Evolutionary conservation across 2,888 invertebrate species (phyloP), one percentile per base, ranked within the genome.

Genomic region (Lagria hirta): DNA sequence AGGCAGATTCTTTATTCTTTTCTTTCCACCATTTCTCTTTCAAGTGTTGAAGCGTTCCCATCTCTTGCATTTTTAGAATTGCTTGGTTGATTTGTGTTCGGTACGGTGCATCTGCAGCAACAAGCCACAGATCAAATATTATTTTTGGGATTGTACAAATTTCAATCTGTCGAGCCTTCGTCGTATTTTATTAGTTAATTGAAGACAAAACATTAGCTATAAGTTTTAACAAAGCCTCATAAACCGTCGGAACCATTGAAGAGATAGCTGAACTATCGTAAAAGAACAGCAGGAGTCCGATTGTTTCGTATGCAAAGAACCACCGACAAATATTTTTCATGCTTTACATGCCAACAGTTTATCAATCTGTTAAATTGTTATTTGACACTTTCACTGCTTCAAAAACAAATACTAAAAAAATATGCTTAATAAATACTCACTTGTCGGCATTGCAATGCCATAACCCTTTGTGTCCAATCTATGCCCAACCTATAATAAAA

Each of bases 21-120:
- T 80, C 74, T 61, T 83, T 82, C 96, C 96, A 98, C 96, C 96
- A 98, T 63, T 86, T 87, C 37, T 85, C 82, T 71, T 95, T 95
- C 34, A 97, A 72, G 45, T 81, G 79, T 29, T 82, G 83, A 22
- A 97, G 75, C 54, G 80, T 79, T 0, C 95, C 94, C 52, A 83
- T 84, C 70, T 98, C 96, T 67, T 96, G 94, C 51, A 98, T 77
- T 70, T 86, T 86, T 11, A 97, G 72, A 23, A 98, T 88, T 1
- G 91, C 90, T 46, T 87, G 87, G 60, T 90, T 95, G 15, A 97
- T 83, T 13, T 81, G 78, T 0, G 86, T 86, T 13, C 89, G 77
- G 62, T 86, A 88, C 0, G 83, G 84, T 0, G 87, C 83, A 65
- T 82, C 89, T 88, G 60, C 11, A 70, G 70, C 43, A 43, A 52